Conservation (phyloP, 2,113 vertebrate genomes). For the Malurus melanocephalus region DNA sequence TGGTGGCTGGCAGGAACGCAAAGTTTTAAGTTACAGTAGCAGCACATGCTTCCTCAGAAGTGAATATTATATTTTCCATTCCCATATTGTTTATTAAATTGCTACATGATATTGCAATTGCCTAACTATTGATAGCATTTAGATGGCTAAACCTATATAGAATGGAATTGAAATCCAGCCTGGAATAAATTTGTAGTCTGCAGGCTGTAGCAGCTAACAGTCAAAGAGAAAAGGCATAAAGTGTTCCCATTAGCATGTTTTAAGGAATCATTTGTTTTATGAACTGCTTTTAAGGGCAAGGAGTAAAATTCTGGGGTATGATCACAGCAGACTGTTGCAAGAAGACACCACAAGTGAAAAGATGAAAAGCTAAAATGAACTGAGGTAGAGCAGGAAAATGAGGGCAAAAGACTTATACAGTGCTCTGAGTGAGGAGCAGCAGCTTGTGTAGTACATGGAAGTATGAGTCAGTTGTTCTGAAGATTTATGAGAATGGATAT, state of each 20-base stretch:
- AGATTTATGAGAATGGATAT: neutral
- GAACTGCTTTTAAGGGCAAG: neutral
- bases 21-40: neutral
- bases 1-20: neutral
- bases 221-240: neutral
- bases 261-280: neutral
- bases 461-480: neutral
- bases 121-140: neutral
- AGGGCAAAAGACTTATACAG: neutral
- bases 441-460: neutral
- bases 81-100: neutral
- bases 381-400: neutral
- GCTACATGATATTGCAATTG: neutral
- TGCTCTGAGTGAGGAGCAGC: neutral
- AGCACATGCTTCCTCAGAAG: neutral
- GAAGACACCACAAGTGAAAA: neutral
- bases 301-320: neutral
- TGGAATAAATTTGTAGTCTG: neutral
- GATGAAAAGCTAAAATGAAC: neutral
- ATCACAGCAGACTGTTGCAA: neutral
- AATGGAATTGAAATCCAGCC: neutral
- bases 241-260: neutral
- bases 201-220: neutral
- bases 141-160: neutral
- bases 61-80: neutral